A percentile compares a stretch with the other conserved stretches of the same genome.
These are phyloP conservation scores for Falco biarmicus DNA, from an alignment of 2,797 vertebrate species.

Conservation along the genomic window DNA sequence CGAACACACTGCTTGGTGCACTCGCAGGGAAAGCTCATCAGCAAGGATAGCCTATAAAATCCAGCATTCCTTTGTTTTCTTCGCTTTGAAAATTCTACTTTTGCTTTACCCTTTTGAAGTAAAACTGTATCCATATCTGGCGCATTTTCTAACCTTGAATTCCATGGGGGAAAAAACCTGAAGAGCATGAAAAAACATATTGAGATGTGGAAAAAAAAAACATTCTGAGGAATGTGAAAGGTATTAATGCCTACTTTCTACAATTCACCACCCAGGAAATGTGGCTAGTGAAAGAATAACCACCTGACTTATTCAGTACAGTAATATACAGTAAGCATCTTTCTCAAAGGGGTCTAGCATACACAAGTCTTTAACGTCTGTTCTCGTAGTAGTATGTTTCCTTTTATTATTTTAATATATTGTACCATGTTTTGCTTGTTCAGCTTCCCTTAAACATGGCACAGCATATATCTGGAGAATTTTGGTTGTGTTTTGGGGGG, in stretches of 20 bases:
- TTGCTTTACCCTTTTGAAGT: conserved; percentile 8
- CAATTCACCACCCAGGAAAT: background rate
- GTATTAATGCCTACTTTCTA: background rate
- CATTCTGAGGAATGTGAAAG: background rate
- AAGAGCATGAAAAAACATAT: background rate
- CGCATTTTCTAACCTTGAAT: conserved; percentile 31
- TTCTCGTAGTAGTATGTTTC: background rate
- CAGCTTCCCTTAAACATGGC: background rate
- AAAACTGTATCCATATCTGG: background rate
- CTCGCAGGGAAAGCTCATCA: background rate
- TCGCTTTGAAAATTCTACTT: background rate
- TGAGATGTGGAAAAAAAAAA: background rate
- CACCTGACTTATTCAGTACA: background rate
- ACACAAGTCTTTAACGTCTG: background rate
- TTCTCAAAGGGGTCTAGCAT: background rate
- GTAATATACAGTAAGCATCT: background rate
- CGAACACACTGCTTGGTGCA: background rate
- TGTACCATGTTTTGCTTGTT: background rate
- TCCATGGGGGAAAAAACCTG: background rate
- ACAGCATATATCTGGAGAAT: background rate
- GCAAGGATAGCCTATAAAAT: background rate
- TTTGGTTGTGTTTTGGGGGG: background rate
- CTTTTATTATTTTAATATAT: background rate
- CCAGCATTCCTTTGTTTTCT: conserved; percentile 43
- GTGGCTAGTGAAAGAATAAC: background rate